Base-by-base conservation (phyloP, 1,140 invertebrate genomes). In the Heliconius melpomene region DNA sequence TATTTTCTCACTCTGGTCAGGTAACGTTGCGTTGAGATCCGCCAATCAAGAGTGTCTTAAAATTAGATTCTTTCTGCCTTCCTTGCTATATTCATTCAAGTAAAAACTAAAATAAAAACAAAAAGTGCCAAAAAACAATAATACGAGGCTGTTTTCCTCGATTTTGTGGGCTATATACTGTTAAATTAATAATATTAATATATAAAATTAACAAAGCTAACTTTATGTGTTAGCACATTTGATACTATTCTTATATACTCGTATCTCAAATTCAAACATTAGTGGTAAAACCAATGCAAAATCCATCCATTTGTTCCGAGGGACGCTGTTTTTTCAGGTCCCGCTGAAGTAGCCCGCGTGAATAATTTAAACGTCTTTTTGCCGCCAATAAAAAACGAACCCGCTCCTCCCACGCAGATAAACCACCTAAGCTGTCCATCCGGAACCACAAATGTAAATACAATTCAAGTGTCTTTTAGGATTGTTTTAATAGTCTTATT, bases 361-460 rank as follows among this genome's bases (percentile, higher is more conserved):
- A 77, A 77, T 77, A 77, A 71, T 77, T 77, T 77, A 77, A 66
- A 26, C 57, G 60, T 70, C 60, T 66, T 66, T 77, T 75, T 77
- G 75, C 75, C 57, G 38, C 60, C 75, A 66, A 38, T 77, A 66
- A 77, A 77, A 77, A 71, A 77, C 71, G 75, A 26, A 77, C 75
- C 23, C 23, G 36, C 40, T 46, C 60, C 75, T 77, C 66, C 75
- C 38, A 40, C 75, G 7, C n/a, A 60, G 60, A 50, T 77, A 76
- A 76, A 75, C 26, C 60, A 66, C 23, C 60, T 29, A 13, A 66
- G 26, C 60, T 16, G 13, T 66, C 23, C 60, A 29, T 16, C 3
- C 9, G 26, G 9, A 11, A 66, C 23, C 26, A 66, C 60, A 66
- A 66, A 66, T 66, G 60, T 66, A 29, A 13, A 13, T 66, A 66